Evolutionary conservation across 1,140 invertebrate genomes (phyloP), one percentile per base, ranked within the genome.

Genomic region (Trypoxylus dichotomus): DNA sequence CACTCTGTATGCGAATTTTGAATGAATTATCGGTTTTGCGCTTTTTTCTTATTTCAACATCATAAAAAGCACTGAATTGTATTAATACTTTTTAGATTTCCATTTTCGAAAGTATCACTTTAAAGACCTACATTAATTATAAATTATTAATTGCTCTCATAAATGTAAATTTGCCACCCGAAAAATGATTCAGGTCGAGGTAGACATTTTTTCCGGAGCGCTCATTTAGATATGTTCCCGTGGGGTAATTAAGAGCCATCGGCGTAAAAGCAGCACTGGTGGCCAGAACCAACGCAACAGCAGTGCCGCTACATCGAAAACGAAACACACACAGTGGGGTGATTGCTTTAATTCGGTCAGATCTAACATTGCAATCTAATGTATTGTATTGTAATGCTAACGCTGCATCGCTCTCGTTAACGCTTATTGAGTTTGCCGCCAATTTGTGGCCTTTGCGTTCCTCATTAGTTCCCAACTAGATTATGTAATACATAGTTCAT

Each of bases 331-430:
- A 68, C 60, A 27, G 60, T 10, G 60, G 60, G 60, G 60, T 74
- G 29, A 74, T 74, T 42, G 41, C 72, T 74, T 74, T 74, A 74
- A 42, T 29, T 29, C 72, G 29, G 72, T 74, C 72, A 74, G 72
- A 74, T 74, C 72, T 74, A 74, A 42, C 72, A 15, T 29, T 74
- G 72, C 72, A 74, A 43, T 74, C 72, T 74, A 74, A 74, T 74
- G 72, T 74, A 74, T 74, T 74, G 41, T 74, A 41, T 74, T 74
- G 72, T 74, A 74, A 74, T 41, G 72, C 72, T 74, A 74, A 74
- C 72, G 72, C 37, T 74, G 72, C 72, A 74, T 74, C 72, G 72
- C 29, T 41, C 72, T 74, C 72, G 72, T 74, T 74, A 74, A 15
- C 72, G 72, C 32, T 74, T 74, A 74, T 74, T 74, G 72, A 74